phyloP scores from a whole-genome alignment of 1,140 invertebrate genomes.

The Drosophila virilis region DNA sequence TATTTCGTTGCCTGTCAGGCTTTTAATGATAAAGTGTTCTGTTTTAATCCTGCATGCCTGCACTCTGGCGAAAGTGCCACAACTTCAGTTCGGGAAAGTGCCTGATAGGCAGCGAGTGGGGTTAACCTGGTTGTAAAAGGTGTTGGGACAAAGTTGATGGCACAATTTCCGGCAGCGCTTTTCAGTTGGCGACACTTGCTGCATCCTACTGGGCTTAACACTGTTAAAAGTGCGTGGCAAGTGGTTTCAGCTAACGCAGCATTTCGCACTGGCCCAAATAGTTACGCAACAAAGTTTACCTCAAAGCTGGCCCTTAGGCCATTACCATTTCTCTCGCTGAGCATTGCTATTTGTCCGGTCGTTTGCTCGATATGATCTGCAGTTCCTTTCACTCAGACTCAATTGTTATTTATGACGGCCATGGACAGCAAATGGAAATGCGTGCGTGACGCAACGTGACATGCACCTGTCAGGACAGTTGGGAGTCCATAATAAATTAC shows the following conservation, averaged over 20 bases:
- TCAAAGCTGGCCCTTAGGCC: neutral
- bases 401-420: slow-evolving; percentile 72
- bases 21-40: slow-evolving; percentile 78
- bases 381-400: slow-evolving; percentile 4
- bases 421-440: slow-evolving; percentile 67
- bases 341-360: slow-evolving; percentile 26
- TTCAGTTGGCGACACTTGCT: slow-evolving; percentile 24
- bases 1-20: slow-evolving; percentile 73
- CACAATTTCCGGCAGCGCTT: slow-evolving; percentile 20
- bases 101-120: neutral
- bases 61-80: slow-evolving; percentile 60
- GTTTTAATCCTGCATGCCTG: slow-evolving; percentile 56
- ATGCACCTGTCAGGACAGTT: slow-evolving; percentile 51
- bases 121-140: slow-evolving; percentile 1
- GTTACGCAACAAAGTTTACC: slow-evolving; percentile 1
- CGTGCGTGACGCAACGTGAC: slow-evolving; percentile 49
- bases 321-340: neutral
- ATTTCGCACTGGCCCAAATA: slow-evolving; percentile 29
- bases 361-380: slow-evolving; percentile 42
- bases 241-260: slow-evolving; percentile 17
- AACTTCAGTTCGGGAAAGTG: slow-evolving; percentile 19
- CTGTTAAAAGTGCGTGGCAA: slow-evolving; percentile 45
- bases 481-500: slow-evolving; percentile 2
- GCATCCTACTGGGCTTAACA: slow-evolving; percentile 34
- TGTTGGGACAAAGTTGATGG: slow-evolving; percentile 30